Conservation (phyloP, 2,797 vertebrate species). For the Diglossa cyanea region DNA sequence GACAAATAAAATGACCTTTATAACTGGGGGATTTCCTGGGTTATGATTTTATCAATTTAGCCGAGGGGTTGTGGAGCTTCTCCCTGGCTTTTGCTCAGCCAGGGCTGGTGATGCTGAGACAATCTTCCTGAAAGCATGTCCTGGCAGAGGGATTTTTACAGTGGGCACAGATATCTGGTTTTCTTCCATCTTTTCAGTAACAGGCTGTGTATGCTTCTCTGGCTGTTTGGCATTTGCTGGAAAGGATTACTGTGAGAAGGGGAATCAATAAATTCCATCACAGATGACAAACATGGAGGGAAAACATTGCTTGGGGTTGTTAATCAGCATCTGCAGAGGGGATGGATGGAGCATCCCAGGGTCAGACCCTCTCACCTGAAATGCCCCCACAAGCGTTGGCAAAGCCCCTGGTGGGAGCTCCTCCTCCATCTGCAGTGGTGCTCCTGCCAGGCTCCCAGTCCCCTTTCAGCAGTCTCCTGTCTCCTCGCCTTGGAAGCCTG, state of each 20-base stretch:
- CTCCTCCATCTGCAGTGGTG: constrained; percentile 52
- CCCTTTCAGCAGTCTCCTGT: not conserved
- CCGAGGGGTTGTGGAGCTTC: not conserved
- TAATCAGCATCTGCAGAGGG: constrained; percentile 30
- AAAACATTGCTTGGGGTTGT: constrained; percentile 38
- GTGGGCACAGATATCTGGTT: constrained; percentile 10
- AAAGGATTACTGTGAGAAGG: not conserved
- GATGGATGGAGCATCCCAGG: not conserved
- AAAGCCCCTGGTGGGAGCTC: not conserved
- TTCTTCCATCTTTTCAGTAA: constrained; percentile 43
- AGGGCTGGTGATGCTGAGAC: not conserved
- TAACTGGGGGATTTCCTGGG: not conserved
- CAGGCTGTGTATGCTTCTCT: not conserved
- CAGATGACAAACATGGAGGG: not conserved
- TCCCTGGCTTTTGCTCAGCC: not conserved
- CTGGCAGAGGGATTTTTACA: constrained; percentile 38
- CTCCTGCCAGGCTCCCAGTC: constrained; percentile 45
- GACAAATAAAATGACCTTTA: not conserved
- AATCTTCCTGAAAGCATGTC: not conserved
- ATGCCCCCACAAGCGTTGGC: not conserved
- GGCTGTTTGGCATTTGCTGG: constrained; percentile 28
- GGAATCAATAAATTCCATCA: constrained; percentile 64
- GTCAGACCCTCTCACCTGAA: not conserved
- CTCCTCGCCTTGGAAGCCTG: constrained; percentile 6
- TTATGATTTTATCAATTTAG: not conserved